These are phyloP conservation scores for Xanthorhoe spadicearia DNA, from an alignment of 2,888 invertebrate species.

Conservation along the genomic window DNA sequence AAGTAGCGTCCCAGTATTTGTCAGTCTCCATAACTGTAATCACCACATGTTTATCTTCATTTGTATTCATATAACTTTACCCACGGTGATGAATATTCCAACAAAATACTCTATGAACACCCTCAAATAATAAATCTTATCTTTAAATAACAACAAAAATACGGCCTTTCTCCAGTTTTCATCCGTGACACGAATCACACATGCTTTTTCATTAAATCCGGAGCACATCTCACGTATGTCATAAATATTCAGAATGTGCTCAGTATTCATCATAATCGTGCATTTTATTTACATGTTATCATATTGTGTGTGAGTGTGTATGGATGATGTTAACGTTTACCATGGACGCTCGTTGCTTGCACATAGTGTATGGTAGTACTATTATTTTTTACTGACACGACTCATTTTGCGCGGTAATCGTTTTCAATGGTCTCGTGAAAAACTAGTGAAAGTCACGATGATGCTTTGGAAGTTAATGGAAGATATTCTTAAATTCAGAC, in stretches of 20 bases:
- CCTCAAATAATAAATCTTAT: conserved; percentile 26
- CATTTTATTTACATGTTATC: conserved; percentile 78
- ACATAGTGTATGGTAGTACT: conserved; percentile 3
- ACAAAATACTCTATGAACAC: conserved; percentile 7
- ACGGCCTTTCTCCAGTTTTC: conserved; percentile 34
- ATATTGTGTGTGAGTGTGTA: conserved; percentile 56
- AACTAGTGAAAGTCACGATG: neutral
- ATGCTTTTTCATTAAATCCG: conserved; percentile 54
- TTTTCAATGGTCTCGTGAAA: neutral
- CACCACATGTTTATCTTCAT: neutral
- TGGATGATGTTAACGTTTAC: conserved; percentile 52
- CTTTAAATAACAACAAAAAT: conserved; percentile 30
- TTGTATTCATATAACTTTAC: neutral
- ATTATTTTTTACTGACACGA: neutral
- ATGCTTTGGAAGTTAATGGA: neutral
- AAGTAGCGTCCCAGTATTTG: neutral
- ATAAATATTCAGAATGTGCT: conserved; percentile 73
- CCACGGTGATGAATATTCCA: neutral
- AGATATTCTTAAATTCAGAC: neutral
- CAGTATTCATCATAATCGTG: conserved; percentile 73
- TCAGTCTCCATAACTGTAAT: neutral
- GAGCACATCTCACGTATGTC: conserved; percentile 58
- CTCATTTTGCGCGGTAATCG: neutral
- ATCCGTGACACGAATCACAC: conserved; percentile 41
- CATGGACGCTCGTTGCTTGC: conserved; percentile 39